These are phyloP conservation scores for Athetis lepigone DNA, from an alignment of 2,888 invertebrate genomes.

Conservation along the genomic window DNA sequence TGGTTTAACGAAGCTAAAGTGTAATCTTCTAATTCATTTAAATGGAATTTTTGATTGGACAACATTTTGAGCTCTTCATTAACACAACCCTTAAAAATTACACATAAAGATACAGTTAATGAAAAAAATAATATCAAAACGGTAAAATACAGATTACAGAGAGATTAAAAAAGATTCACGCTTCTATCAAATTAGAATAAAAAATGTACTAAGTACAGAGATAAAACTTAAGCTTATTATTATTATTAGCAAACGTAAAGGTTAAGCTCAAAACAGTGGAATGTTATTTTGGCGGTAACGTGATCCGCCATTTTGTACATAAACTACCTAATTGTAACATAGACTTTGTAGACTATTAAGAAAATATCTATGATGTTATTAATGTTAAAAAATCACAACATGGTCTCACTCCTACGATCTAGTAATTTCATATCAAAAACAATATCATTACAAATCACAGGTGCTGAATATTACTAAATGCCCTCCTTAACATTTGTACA, in stretches of 20 bases:
- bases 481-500: slow-evolving; percentile 24
- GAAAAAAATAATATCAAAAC: too few relatives aligned
- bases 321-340: slow-evolving; percentile 23
- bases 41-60: background rate
- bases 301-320: slow-evolving; percentile 19
- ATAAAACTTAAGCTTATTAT: slow-evolving; percentile 18
- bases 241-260: slow-evolving; percentile 1
- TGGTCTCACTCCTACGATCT: slow-evolving; percentile 49
- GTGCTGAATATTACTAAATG: slow-evolving; percentile 58
- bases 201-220: background rate
- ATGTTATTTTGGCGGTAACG: slow-evolving; percentile 27
- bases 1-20: background rate
- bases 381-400: slow-evolving; percentile 57
- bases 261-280: slow-evolving; percentile 34
- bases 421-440: slow-evolving; percentile 48
- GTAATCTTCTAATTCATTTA: background rate
- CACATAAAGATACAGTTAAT: background rate
- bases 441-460: slow-evolving; percentile 69
- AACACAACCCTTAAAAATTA: background rate
- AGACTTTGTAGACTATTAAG: slow-evolving; percentile 27
- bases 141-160: too few relatives aligned
- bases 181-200: too few relatives aligned
- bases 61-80: background rate
- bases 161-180: too few relatives aligned
- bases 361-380: slow-evolving; percentile 38